A percentile compares a stretch with the other conserved stretches of the same genome.
These are phyloP conservation scores for Heliconius nattereri DNA, from an alignment of 1,140 invertebrate species.

Conservation along the genomic window DNA sequence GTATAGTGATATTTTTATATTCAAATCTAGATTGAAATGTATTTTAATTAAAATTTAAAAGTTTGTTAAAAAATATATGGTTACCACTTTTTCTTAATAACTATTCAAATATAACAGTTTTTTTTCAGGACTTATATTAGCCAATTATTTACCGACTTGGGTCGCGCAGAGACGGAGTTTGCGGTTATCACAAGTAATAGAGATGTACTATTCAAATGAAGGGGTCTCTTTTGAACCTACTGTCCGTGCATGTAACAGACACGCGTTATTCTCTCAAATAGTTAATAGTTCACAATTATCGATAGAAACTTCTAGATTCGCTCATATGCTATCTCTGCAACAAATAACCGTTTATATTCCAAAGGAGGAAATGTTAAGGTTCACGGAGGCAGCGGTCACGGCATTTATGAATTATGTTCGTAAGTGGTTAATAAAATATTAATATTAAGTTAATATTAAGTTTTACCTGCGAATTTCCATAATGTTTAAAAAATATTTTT, in stretches of 20 bases:
- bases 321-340: conserved; percentile 69
- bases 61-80: too few relatives aligned
- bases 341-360: conserved; percentile 72
- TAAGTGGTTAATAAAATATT: conserved; percentile 51
- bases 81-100: too few relatives aligned
- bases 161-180: conserved; percentile 73
- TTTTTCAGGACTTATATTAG: conserved; percentile 83
- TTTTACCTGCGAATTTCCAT: too few relatives aligned
- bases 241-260: conserved; percentile 83
- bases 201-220: conserved; percentile 86
- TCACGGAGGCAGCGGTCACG: conserved; percentile 64
- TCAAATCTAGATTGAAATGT: too few relatives aligned
- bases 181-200: conserved; percentile 84
- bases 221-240: conserved; percentile 82
- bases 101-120: neutral
- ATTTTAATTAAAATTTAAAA: too few relatives aligned
- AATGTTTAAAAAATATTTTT: too few relatives aligned
- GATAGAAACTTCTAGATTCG: conserved; percentile 69
- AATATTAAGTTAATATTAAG: neutral
- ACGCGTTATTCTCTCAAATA: conserved; percentile 71
- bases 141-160: conserved; percentile 81
- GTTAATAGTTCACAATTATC: conserved; percentile 63
- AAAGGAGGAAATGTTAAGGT: conserved; percentile 66
- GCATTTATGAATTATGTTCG: conserved; percentile 74
- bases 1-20: too few relatives aligned